Evolutionary conservation across 92 coral and sea anemone genomes (phyloP).

Genomic region (Porites evermanni): DNA sequence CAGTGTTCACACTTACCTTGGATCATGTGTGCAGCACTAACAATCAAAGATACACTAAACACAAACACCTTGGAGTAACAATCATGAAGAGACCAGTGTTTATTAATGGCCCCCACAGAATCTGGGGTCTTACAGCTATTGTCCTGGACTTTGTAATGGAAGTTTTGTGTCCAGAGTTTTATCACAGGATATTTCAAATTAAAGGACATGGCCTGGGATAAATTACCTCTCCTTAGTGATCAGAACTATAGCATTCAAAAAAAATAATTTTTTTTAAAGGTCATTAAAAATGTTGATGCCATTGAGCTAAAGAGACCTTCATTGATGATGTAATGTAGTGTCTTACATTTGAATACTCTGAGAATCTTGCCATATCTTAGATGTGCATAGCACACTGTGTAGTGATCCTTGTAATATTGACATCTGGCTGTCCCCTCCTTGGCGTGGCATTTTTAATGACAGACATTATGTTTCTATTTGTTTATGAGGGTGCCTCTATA

Average conservation of each 20-base stretch:
- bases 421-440: too few species aligned
- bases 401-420: too few species aligned
- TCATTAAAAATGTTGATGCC: too few species aligned
- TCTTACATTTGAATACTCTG: too few species aligned
- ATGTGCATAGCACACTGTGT: too few species aligned
- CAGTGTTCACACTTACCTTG: constrained; percentile 77
- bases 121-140: constrained; percentile 93
- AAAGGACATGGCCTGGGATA: constrained; percentile 36
- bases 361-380: too few species aligned
- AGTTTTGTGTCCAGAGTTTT: constrained; percentile 69
- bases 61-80: constrained; percentile 40
- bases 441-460: too few species aligned
- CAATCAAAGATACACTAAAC: constrained; percentile 81
- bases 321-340: too few species aligned
- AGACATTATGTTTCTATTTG: too few species aligned
- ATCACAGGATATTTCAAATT: constrained; percentile 43
- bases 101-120: constrained; percentile 73
- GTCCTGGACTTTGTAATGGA: constrained; percentile 73
- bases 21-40: constrained; percentile 69
- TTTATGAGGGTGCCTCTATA: too few species aligned
- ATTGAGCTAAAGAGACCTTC: too few species aligned
- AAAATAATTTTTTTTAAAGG: too few species aligned
- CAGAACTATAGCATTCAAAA: neutral
- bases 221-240: neutral
- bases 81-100: constrained; percentile 74